Conservation (phyloP, 2,888 invertebrate species). For the Cephonodes hylas region DNA sequence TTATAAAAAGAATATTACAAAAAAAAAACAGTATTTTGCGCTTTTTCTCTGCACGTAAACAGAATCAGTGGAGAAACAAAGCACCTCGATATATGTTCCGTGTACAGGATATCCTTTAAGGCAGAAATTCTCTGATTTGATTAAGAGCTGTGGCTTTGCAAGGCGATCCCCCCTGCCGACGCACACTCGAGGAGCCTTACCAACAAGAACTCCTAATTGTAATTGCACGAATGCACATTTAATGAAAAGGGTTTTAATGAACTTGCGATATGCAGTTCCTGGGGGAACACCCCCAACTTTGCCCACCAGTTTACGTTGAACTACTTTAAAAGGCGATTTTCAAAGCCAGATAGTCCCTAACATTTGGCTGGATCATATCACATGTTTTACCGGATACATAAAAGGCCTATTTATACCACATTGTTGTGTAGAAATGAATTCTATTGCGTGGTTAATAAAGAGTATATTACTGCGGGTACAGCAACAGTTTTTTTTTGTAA, state of each 20-base stretch:
- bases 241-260: conserved; percentile 66
- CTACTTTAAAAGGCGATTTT: conserved; percentile 18
- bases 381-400: not conserved
- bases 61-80: not conserved
- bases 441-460: conserved; percentile 16
- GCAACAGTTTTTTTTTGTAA: conserved; percentile 6
- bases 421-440: conserved; percentile 1
- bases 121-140: conserved; percentile 1
- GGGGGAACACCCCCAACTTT: conserved; percentile 37
- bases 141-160: not conserved
- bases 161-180: not conserved
- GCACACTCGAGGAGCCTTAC: conserved; percentile 22
- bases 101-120: not conserved
- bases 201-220: conserved; percentile 49
- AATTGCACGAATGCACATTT: conserved; percentile 58
- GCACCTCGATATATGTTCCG: not conserved
- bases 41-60: not conserved
- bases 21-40: too few species aligned
- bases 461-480: not conserved
- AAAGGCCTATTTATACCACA: conserved; percentile 4
- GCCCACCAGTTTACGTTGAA: conserved; percentile 29
- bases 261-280: conserved; percentile 44
- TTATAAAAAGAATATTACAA: too few species aligned
- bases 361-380: conserved; percentile 32
- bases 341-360: conserved; percentile 24